Conservation (phyloP, 2,113 vertebrate genomes). For the Pseudorasbora parva region DNA sequence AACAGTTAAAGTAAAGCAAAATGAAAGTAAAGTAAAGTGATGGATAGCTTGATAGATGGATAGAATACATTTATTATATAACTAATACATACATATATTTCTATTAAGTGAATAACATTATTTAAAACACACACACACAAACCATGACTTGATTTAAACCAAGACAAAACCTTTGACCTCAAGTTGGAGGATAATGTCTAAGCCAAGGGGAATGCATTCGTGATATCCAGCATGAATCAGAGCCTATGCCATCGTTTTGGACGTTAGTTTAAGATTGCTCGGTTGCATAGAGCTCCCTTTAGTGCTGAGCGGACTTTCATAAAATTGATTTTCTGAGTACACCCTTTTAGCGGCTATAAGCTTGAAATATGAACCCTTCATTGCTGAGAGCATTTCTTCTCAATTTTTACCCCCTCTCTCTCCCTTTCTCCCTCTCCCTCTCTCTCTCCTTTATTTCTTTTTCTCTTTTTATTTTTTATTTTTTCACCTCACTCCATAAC, state of each 20-base stretch:
- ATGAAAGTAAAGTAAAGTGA: no score
- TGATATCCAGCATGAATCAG: slow-evolving; percentile 90
- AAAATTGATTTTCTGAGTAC: slow-evolving; percentile 99
- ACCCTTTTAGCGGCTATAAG: slow-evolving; percentile 98
- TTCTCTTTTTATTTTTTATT: slow-evolving; percentile 56
- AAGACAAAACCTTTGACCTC: slow-evolving; percentile 83
- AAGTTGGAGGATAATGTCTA: slow-evolving; percentile 86
- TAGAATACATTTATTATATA: no score
- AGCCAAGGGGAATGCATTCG: slow-evolving; percentile 87
- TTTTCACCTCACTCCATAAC: slow-evolving; percentile 81
- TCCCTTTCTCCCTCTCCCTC: slow-evolving; percentile 5
- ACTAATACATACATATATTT: neutral
- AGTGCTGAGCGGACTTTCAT: slow-evolving; percentile 96
- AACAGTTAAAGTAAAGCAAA: no score
- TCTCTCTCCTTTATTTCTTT: slow-evolving; percentile 31
- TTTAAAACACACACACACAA: slow-evolving; percentile 64
- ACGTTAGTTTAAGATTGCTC: slow-evolving; percentile 98
- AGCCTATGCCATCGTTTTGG: slow-evolving; percentile 76
- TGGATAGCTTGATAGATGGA: no score
- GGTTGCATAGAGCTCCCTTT: slow-evolving; percentile 94
- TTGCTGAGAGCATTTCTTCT: slow-evolving; percentile 96
- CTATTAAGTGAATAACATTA: neutral
- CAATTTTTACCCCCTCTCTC: slow-evolving; percentile 58
- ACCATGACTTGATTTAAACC: slow-evolving; percentile 80
- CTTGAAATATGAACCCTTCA: slow-evolving; percentile 99